A percentile compares a stretch with the other conserved stretches of the same genome.
phyloP scores from a whole-genome alignment of 2,888 invertebrate species.

The Callinectes sapidus region DNA sequence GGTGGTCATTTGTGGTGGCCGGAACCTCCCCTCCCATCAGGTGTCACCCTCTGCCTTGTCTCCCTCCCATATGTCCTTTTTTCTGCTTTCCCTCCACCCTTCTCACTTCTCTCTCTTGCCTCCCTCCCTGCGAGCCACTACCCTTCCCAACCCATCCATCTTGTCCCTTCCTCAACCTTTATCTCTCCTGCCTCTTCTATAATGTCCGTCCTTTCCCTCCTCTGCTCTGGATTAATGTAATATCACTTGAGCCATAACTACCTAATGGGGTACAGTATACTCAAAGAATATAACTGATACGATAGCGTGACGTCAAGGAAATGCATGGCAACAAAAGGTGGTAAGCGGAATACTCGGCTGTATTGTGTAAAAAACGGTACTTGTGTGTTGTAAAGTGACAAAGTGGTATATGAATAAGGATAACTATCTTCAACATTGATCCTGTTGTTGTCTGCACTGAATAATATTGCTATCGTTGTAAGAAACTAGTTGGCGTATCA shows the following conservation, averaged over 20 bases:
- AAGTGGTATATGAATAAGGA: too few species aligned
- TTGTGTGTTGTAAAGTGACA: too few species aligned
- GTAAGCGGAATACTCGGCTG: too few species aligned
- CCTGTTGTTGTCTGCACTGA: too few species aligned
- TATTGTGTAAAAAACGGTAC: too few species aligned
- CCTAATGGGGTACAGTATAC: not conserved
- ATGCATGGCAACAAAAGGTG: not conserved
- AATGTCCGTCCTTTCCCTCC: not conserved
- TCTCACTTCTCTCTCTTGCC: constrained; percentile 21
- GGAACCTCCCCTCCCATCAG: constrained; percentile 16
- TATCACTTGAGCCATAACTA: not conserved
- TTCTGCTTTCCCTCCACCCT: not conserved
- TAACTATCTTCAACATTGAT: too few species aligned
- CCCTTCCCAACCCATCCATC: not conserved
- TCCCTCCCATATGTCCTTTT: not conserved
- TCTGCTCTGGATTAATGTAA: not conserved
- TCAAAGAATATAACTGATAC: not conserved
- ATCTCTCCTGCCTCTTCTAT: not conserved
- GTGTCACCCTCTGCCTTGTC: not conserved
- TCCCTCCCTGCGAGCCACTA: not conserved
- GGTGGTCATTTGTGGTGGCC: constrained; percentile 52
- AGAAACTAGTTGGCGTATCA: not conserved
- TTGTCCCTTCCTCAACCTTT: not conserved
- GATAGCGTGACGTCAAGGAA: not conserved
- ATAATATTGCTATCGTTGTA: not conserved